Base-by-base conservation (phyloP, 2,797 vertebrate species). In the Echeneis naucrates region DNA sequence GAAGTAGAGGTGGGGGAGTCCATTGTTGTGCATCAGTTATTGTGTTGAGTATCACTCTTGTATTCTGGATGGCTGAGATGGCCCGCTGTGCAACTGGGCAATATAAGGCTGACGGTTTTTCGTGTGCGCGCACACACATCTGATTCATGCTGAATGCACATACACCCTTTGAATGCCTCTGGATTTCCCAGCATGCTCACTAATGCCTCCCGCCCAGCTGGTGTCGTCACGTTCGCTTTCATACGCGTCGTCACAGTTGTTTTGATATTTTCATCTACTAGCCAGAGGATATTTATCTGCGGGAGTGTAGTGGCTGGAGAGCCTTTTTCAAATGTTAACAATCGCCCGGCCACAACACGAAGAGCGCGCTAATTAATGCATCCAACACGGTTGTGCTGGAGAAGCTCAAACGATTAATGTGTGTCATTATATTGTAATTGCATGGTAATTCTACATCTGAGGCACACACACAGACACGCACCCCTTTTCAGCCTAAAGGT, bases 251-350 rank as follows among this genome's bases (percentile, higher is more conserved):
- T 90, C 88, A 86, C 78, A 76, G 78, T 92, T 90, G 86, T 88
- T 91, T 91, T 94, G 81, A 91, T 92, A 92, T 92, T 93, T 93
- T 85, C 85, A 85, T 92, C 86, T 63, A 77, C 67, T 86, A 80
- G 93, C 93, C 88, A 71, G 84, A 89, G 92, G 93, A 91, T 92
- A 93, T 94, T 92, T 93, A 91, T 93, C 88, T 83, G 83, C 64
- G 53, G 85, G 86, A 90, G 88, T 26, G 19, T 54, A 60, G 89
- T 78, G 84, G 84, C 83, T 87, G 71, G 75, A 82, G 82, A 86
- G 75, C 26, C 44, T 52, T 81, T 85, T 86, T 87, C 73, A 90
- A 89, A 93, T 91, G 88, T 88, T 84, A 92, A 86, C 85, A 90
- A 78, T 86, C 75, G 76, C 79, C 57, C 52, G 67, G 83, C 82